Evolutionary conservation across 2,797 vertebrate genomes (phyloP).

Genomic region (Jordanella pulchra): DNA sequence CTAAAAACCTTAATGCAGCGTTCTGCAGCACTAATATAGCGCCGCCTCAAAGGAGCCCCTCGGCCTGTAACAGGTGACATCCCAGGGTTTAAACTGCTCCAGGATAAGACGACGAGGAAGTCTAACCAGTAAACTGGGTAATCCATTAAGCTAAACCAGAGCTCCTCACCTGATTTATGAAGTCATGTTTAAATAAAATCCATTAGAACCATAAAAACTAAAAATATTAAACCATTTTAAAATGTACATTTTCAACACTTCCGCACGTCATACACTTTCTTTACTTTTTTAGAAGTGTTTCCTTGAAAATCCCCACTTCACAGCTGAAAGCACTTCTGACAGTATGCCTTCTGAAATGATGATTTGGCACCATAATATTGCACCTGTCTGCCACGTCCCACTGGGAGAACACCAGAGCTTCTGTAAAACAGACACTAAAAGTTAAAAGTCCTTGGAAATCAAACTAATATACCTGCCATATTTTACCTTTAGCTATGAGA

Average conservation of each 20-base stretch:
- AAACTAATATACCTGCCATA: not conserved
- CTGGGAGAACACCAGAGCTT: slow-evolving; percentile 9
- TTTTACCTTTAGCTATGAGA: not conserved
- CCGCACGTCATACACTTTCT: not conserved
- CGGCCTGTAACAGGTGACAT: not conserved
- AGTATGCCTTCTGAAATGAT: slow-evolving; percentile 4
- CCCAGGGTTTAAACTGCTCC: not conserved
- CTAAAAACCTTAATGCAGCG: slow-evolving; percentile 23
- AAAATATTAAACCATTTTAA: not conserved
- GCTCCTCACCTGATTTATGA: not conserved
- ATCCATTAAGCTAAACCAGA: not conserved
- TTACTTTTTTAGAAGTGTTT: not conserved
- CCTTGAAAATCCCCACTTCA: not conserved
- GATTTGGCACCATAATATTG: not conserved
- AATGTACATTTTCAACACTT: not conserved
- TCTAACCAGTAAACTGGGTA: not conserved
- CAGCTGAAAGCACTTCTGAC: slow-evolving; percentile 20
- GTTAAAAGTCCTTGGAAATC: slow-evolving; percentile 5
- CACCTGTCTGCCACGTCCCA: slow-evolving; percentile 10
- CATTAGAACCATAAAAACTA: not conserved
- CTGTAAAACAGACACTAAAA: slow-evolving; percentile 7
- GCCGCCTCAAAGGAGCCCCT: slow-evolving; percentile 3
- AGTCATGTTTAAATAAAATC: not conserved
- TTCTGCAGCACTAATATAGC: not conserved
- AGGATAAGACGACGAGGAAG: not conserved